phyloP scores from a whole-genome alignment of 2,888 invertebrate genomes.

The Ophraella communa region DNA sequence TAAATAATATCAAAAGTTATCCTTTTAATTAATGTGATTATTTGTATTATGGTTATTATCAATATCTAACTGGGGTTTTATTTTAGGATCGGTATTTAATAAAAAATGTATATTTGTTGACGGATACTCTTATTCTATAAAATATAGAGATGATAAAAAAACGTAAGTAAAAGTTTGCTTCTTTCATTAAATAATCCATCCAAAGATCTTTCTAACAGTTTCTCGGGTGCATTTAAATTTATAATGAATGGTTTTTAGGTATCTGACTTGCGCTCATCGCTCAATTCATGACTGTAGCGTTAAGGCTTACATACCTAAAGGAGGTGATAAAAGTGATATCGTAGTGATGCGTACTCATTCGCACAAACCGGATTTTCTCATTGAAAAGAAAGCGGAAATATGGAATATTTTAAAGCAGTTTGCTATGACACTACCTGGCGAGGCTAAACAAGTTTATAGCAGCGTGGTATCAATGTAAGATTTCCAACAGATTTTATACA shows the following conservation, averaged over 20 bases:
- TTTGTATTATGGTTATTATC: neutral
- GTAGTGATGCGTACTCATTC: slow-evolving; percentile 43
- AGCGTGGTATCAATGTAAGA: slow-evolving; percentile 44
- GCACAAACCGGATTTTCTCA: slow-evolving; percentile 45
- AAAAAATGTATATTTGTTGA: slow-evolving; percentile 32
- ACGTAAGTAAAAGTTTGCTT: slow-evolving; percentile 26
- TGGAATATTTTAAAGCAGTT: slow-evolving; percentile 41
- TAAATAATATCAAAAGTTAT: too few species aligned
- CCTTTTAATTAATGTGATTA: neutral
- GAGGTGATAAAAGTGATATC: slow-evolving; percentile 40
- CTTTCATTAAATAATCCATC: neutral
- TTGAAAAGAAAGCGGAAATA: slow-evolving; percentile 43
- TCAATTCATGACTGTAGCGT: slow-evolving; percentile 44
- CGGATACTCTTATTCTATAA: slow-evolving; percentile 33
- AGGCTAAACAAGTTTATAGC: slow-evolving; percentile 39
- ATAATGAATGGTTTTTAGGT: slow-evolving; percentile 22
- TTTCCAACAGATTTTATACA: too few species aligned
- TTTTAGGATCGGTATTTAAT: slow-evolving; percentile 32
- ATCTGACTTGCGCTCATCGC: slow-evolving; percentile 35
- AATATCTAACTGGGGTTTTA: slow-evolving; percentile 1
- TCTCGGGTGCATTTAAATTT: neutral
- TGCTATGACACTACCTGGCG: slow-evolving; percentile 40
- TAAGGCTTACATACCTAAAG: slow-evolving; percentile 44
- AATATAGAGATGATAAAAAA: slow-evolving; percentile 25
- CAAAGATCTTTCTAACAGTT: neutral